Percentiles rank a stretch among this genome's conserved stretches.
phyloP scores from a whole-genome alignment of 2,888 invertebrate species.

The Plebejus melissa region DNA sequence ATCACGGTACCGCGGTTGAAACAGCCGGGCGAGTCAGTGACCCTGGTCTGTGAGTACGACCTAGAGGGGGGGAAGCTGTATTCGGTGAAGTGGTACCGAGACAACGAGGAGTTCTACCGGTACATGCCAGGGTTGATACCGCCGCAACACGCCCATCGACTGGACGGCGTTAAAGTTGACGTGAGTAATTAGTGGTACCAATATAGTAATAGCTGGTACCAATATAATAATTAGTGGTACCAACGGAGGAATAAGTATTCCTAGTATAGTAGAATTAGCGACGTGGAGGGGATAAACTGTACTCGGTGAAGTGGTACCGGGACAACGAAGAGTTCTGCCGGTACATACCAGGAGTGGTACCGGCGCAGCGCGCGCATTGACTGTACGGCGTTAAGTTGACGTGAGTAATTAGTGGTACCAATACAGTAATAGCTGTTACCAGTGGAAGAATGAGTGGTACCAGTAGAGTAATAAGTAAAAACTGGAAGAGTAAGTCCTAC shows the following conservation, averaged over 20 bases:
- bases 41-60: conserved; percentile 79
- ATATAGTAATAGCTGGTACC: background rate
- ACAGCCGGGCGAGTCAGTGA: conserved; percentile 78
- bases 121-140: conserved; percentile 81
- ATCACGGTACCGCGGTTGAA: conserved; percentile 78
- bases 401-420: conserved; percentile 60
- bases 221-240: conserved; percentile 58
- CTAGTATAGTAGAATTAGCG: no score
- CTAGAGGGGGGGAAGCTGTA: conserved; percentile 81
- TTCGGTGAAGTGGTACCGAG: conserved; percentile 84
- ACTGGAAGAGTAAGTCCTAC: no score
- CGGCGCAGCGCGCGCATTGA: conserved; percentile 80
- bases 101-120: conserved; percentile 82
- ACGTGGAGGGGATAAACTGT: no score
- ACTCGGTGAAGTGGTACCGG: no score
- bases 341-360: conserved; percentile 79
- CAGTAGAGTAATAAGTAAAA: no score
- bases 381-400: conserved; percentile 81
- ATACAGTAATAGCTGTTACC: background rate
- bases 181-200: conserved; percentile 59
- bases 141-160: conserved; percentile 80
- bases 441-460: conserved; percentile 47
- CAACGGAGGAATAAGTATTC: background rate
- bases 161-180: conserved; percentile 81
- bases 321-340: no score